phyloP scores from a whole-genome alignment of 2,888 invertebrate genomes.

The Sinohyriopsis cumingii region DNA sequence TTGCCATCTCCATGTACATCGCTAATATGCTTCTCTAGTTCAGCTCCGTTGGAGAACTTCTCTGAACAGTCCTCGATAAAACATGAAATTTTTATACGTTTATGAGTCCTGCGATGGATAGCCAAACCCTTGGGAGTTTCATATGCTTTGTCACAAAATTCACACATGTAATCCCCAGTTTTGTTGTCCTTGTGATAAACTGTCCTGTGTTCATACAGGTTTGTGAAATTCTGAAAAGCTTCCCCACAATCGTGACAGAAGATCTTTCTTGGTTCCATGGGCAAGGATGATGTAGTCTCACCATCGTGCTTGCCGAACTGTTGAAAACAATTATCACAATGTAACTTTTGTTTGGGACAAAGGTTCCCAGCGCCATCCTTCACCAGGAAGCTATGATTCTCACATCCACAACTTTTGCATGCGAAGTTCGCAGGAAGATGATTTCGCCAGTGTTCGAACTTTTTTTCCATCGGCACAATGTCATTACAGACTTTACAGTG shows the following conservation, averaged over 20 bases:
- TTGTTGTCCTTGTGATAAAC: conserved; percentile 36
- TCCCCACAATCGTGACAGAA: conserved; percentile 50
- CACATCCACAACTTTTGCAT: conserved; percentile 39
- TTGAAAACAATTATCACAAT: conserved; percentile 32
- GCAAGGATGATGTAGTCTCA: neutral
- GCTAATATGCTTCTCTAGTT: conserved; percentile 42
- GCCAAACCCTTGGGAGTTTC: conserved; percentile 37
- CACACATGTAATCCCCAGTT: conserved; percentile 30
- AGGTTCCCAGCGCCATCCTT: neutral
- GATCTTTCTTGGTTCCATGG: conserved; percentile 14
- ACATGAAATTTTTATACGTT: conserved; percentile 32
- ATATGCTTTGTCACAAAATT: conserved; percentile 37
- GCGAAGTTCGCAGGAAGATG: conserved; percentile 34
- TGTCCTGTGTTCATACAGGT: conserved; percentile 44
- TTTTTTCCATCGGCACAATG: conserved; percentile 50
- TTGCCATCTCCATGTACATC: conserved; percentile 33
- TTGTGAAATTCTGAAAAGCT: conserved; percentile 41
- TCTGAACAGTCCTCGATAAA: conserved; percentile 29
- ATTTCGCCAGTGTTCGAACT: conserved; percentile 44
- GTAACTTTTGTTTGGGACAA: conserved; percentile 8
- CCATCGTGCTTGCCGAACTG: neutral
- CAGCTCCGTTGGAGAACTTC: conserved; percentile 30
- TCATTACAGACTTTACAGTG: conserved; percentile 59
- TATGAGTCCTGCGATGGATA: conserved; percentile 40
- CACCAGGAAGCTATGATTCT: conserved; percentile 13